phyloP scores from a whole-genome alignment of 2,113 vertebrate species.

The Petroica traversi region DNA sequence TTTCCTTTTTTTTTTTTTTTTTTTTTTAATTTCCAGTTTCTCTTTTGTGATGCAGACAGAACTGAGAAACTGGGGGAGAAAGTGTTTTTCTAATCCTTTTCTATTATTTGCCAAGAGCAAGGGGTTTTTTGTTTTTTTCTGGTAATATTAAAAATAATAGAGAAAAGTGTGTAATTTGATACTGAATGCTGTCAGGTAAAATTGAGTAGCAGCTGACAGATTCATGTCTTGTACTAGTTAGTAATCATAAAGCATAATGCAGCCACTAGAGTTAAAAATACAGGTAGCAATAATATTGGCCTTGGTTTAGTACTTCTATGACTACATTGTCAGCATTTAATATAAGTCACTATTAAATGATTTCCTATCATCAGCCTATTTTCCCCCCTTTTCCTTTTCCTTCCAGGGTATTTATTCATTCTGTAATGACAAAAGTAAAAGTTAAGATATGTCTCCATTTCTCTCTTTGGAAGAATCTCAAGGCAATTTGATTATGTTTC shows the following conservation, averaged over 20 bases:
- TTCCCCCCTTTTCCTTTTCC: not conserved
- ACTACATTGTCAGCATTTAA: not conserved
- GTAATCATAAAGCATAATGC: not conserved
- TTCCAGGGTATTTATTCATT: not conserved
- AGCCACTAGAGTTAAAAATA: not conserved
- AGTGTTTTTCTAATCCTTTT: not conserved
- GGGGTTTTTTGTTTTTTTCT: not conserved
- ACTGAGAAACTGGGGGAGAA: not conserved
- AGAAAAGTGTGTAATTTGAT: not conserved
- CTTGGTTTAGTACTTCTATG: not conserved
- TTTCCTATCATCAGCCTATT: not conserved
- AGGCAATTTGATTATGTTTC: not conserved
- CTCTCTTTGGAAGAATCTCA: not conserved
- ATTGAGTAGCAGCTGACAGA: not conserved
- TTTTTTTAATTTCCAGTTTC: not conserved
- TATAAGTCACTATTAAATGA: not conserved
- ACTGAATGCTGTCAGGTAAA: not conserved
- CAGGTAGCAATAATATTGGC: not conserved
- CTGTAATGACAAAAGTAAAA: not conserved
- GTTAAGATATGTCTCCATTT: not conserved
- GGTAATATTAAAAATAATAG: not conserved
- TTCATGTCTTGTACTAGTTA: not conserved
- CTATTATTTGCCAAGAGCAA: not conserved
- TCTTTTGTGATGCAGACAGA: not conserved
- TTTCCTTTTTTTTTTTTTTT: not conserved